phyloP scores from a whole-genome alignment of 2,888 invertebrate species.

The Acleris sparsana region DNA sequence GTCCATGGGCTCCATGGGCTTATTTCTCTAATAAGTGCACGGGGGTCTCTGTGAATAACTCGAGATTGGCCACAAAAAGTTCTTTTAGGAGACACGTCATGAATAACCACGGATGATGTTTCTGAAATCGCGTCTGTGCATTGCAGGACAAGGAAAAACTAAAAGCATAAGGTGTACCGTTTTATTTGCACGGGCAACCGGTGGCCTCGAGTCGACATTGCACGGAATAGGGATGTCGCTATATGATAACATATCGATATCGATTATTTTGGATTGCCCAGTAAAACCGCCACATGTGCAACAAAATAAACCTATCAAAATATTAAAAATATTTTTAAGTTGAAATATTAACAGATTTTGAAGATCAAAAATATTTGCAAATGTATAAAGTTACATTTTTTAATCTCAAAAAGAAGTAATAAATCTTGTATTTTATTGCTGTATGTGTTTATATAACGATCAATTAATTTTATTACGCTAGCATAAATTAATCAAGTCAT shows the following conservation, averaged over 20 bases:
- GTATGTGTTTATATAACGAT: conserved; percentile 23
- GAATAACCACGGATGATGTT: background rate
- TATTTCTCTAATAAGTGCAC: too few relatives aligned
- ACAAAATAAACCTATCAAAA: too few relatives aligned
- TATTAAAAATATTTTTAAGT: too few relatives aligned
- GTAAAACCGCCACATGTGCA: too few relatives aligned
- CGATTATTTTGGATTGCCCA: conserved; percentile 2
- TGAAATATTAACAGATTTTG: background rate
- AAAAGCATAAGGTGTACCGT: conserved; percentile 47
- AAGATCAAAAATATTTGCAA: background rate
- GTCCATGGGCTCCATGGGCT: too few relatives aligned
- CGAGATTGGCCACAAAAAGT: too few relatives aligned
- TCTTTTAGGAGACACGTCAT: too few relatives aligned
- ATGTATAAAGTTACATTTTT: background rate
- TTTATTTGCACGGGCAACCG: conserved; percentile 56
- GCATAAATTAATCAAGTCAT: conserved; percentile 39
- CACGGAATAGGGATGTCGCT: conserved; percentile 49
- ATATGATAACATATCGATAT: conserved; percentile 39
- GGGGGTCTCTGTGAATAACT: too few relatives aligned
- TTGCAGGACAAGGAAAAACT: conserved; percentile 10
- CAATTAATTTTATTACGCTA: conserved; percentile 32
- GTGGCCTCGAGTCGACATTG: conserved; percentile 52
- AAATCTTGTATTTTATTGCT: conserved; percentile 8
- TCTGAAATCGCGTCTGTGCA: conserved; percentile 1
- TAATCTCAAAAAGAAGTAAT: too few relatives aligned